Conservation (phyloP, 2,888 invertebrate genomes). For the Oscheius sp. region DNA sequence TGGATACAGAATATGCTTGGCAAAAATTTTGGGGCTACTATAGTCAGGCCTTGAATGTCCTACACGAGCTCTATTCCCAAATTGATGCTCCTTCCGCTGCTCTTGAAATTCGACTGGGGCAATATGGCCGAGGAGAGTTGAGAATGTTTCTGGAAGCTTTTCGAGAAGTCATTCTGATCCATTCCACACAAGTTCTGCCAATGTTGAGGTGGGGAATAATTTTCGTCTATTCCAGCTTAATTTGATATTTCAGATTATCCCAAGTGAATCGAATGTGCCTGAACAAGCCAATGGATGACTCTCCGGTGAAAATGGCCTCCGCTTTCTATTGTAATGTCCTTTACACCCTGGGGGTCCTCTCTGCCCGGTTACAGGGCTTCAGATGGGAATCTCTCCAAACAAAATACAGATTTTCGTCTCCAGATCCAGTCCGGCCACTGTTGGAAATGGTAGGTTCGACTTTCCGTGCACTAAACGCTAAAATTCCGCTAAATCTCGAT, state of each 20-base stretch:
- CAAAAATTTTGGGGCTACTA: slow-evolving; percentile 19
- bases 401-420: slow-evolving; percentile 31
- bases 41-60: slow-evolving; percentile 38
- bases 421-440: slow-evolving; percentile 44
- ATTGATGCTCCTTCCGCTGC: slow-evolving; percentile 31
- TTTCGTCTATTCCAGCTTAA: background rate
- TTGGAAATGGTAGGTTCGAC: slow-evolving; percentile 38
- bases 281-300: slow-evolving; percentile 38
- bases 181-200: slow-evolving; percentile 40
- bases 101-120: background rate
- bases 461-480: background rate
- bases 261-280: slow-evolving; percentile 47
- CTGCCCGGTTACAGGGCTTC: slow-evolving; percentile 65
- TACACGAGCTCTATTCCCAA: slow-evolving; percentile 52
- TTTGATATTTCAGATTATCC: slow-evolving; percentile 11
- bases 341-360: slow-evolving; percentile 66
- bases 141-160: slow-evolving; percentile 46
- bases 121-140: slow-evolving; percentile 7
- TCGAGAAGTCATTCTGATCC: slow-evolving; percentile 38
- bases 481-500: too few species aligned
- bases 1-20: slow-evolving; percentile 14
- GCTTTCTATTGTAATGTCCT: slow-evolving; percentile 61
- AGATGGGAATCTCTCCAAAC: slow-evolving; percentile 57
- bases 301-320: slow-evolving; percentile 49
- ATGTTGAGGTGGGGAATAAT: slow-evolving; percentile 32